Conservation (phyloP, 2,797 vertebrate genomes). For the Salarias fasciatus region DNA sequence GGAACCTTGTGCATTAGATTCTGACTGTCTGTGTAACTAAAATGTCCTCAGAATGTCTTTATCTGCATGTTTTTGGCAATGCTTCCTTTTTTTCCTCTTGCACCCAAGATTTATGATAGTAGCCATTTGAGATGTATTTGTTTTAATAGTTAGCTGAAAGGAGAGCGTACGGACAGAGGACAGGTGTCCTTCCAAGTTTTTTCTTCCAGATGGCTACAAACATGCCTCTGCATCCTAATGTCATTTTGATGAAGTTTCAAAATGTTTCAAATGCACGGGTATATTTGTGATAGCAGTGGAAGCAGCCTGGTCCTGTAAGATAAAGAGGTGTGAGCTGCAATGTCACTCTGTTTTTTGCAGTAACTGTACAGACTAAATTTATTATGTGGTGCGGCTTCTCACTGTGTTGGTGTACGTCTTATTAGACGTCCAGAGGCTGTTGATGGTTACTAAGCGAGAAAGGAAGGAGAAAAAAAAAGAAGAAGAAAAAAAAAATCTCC, state of each 20-base stretch:
- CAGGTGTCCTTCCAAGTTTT: slow-evolving; percentile 20
- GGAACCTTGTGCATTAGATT: slow-evolving; percentile 67
- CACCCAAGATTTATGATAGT: slow-evolving; percentile 57
- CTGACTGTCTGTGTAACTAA: slow-evolving; percentile 65
- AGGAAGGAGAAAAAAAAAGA: neutral
- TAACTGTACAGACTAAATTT: slow-evolving; percentile 68
- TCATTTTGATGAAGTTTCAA: slow-evolving; percentile 31
- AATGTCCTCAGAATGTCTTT: slow-evolving; percentile 75
- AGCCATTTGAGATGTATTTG: slow-evolving; percentile 62
- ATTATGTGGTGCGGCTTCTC: slow-evolving; percentile 37
- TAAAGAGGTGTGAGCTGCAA: slow-evolving; percentile 52
- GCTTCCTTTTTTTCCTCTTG: slow-evolving; percentile 68
- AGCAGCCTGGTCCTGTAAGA: slow-evolving; percentile 39
- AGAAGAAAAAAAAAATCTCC: slow-evolving; percentile 7
- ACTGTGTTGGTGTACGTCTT: slow-evolving; percentile 27
- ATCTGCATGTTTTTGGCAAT: slow-evolving; percentile 82
- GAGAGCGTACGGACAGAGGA: slow-evolving; percentile 34
- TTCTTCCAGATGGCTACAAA: slow-evolving; percentile 43
- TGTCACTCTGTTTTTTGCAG: slow-evolving; percentile 67
- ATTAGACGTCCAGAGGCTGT: slow-evolving; percentile 22
- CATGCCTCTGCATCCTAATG: slow-evolving; percentile 40
- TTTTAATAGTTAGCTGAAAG: slow-evolving; percentile 50
- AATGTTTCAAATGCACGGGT: slow-evolving; percentile 12
- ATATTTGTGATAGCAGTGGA: slow-evolving; percentile 35
- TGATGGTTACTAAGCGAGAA: slow-evolving; percentile 13